Evolutionary conservation across 2,113 vertebrate genomes (phyloP).

Genomic region (Anseranas semipalmata): DNA sequence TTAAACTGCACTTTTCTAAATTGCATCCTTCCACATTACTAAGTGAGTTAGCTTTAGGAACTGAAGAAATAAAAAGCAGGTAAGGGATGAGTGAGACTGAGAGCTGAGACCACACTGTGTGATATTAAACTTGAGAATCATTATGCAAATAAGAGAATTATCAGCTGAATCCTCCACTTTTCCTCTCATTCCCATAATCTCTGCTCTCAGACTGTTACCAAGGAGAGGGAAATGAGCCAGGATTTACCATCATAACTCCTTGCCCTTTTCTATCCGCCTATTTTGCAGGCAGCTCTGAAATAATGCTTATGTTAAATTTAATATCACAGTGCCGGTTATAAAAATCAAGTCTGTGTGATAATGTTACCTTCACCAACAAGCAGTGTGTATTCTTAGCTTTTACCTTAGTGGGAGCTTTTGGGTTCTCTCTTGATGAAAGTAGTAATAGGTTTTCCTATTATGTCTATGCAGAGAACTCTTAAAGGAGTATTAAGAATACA

Average conservation of each 20-base stretch:
- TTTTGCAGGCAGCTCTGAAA: not conserved
- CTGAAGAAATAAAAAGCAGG: not conserved
- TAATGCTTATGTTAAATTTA: not conserved
- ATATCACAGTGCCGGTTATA: not conserved
- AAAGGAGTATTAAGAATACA: not conserved
- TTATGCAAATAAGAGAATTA: conserved; percentile 1
- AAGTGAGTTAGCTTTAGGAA: not conserved
- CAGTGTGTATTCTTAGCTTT: not conserved
- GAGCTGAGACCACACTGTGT: not conserved
- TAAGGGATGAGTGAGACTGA: not conserved
- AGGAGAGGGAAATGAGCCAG: not conserved
- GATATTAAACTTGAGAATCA: not conserved
- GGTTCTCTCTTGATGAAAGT: not conserved
- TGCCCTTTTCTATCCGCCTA: not conserved
- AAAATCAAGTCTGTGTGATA: not conserved
- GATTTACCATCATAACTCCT: not conserved
- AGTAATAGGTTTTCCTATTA: not conserved
- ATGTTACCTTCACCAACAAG: not conserved
- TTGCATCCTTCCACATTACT: not conserved
- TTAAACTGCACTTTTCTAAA: not conserved
- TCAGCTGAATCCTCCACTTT: not conserved
- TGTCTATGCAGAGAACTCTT: not conserved
- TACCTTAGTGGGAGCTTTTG: not conserved
- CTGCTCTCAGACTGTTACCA: not conserved
- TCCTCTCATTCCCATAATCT: not conserved